Evolutionary conservation across 2,113 vertebrate genomes (phyloP), one percentile per base, ranked within the genome.

Genomic region (Taurulus bubalis): DNA sequence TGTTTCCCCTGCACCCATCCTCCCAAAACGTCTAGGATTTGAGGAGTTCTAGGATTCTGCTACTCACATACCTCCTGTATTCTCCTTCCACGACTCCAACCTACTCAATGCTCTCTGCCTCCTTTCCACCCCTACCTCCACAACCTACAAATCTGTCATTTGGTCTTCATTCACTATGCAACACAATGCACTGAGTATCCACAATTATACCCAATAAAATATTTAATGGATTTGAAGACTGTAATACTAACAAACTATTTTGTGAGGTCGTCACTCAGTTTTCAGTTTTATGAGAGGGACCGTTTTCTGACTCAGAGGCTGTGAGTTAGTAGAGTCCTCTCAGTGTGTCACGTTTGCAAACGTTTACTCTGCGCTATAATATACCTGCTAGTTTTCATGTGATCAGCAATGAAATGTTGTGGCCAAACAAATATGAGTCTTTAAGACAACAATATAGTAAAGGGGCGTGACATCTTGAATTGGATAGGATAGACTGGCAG

Each of bases 401-500:
- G 26, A 68, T 69, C 15, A 80, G 53, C 59, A 36, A 60, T 12
- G 18, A 7, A 0, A 73, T 16, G 36, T 56, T 53, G 58, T 56
- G 32, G 47, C 53, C 45, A 56, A 80, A 83, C 20, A 82, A 49
- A 73, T 56, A 73, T 18, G 30, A 69, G 65, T 60, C 74, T 45
- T 22, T 38, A 74, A 86, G 49, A 62, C 55, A 70, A 64, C 60
- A 75, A 66, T 77, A 69, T 66, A 92, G 56, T 20, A 53, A 36
- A n/a, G 56, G 7, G 6, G 30, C 32, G 73, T 85, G 75, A 77
- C 77, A 87, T 63, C 55, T 65, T 32, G 15, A 72, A 80, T 66
- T 75, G 49, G 70, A 82, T 42, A 66, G 40, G 55, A 70, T 26
- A 62, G 82, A 78, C 20, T 40, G 79, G 84, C 63, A 83, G 73